Evolutionary conservation across 2,888 invertebrate species (phyloP).

Genomic region (Nymphalis urticae): DNA sequence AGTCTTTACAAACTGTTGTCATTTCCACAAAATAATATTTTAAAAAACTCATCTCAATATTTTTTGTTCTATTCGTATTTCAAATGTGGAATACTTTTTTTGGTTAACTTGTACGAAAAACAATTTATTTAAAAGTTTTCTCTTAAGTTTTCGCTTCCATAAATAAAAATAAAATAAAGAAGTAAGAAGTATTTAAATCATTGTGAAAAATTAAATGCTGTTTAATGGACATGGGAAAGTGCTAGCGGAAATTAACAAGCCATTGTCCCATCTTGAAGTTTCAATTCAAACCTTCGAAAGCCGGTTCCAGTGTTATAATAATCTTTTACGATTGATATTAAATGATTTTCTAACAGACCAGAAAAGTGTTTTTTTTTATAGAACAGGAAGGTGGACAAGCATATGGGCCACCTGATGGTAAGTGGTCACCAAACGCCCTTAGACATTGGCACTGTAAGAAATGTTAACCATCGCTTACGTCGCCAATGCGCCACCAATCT

Average conservation of each 20-base stretch:
- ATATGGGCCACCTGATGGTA: too few relatives aligned
- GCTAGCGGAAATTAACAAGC: conserved; percentile 41
- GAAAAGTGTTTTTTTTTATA: neutral
- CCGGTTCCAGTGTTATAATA: too few relatives aligned
- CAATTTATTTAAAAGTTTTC: neutral
- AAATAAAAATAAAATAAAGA: conserved; percentile 5
- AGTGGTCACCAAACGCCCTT: too few relatives aligned
- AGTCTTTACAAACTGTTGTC: too few relatives aligned
- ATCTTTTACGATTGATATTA: neutral
- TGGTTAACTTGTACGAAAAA: neutral
- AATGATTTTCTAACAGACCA: neutral
- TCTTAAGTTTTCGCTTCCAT: neutral
- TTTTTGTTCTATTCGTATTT: too few relatives aligned
- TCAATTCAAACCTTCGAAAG: conserved; percentile 13
- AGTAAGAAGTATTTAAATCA: conserved; percentile 7
- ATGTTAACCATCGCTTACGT: too few relatives aligned
- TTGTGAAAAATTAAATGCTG: conserved; percentile 18
- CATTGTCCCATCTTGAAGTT: conserved; percentile 35
- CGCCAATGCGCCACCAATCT: too few relatives aligned
- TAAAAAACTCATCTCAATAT: too few relatives aligned
- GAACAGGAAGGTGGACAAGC: too few relatives aligned
- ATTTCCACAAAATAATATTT: too few relatives aligned
- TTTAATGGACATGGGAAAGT: conserved; percentile 29
- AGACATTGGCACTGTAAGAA: too few relatives aligned
- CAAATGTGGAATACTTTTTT: too few relatives aligned